These are phyloP conservation scores for Prorops nasuta DNA, from an alignment of 1,140 invertebrate genomes.

Conservation along the genomic window DNA sequence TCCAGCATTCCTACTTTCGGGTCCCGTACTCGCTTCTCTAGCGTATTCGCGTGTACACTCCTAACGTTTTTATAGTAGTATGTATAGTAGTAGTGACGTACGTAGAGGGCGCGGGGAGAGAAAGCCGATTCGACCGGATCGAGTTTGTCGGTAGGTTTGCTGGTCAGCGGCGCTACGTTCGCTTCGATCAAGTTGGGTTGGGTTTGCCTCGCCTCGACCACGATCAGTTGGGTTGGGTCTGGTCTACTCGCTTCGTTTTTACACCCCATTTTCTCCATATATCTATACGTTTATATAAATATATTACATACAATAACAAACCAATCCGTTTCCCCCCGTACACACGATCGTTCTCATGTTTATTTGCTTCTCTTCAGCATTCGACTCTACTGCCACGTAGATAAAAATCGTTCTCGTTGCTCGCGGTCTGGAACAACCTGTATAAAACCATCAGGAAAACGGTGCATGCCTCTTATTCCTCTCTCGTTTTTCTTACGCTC, in stretches of 20 bases:
- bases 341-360: background rate
- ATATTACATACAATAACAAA: too few relatives aligned
- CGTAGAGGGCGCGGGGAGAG: conserved; percentile 6
- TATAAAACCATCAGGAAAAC: background rate
- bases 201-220: background rate
- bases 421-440: background rate
- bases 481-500: too few relatives aligned
- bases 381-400: background rate
- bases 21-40: conserved; percentile 7
- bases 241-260: background rate
- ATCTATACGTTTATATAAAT: too few relatives aligned
- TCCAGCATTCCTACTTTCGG: conserved; percentile 9
- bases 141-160: too few relatives aligned
- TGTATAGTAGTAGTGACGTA: too few relatives aligned
- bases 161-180: too few relatives aligned
- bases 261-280: background rate
- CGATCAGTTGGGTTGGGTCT: background rate
- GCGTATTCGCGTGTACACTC: background rate
- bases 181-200: too few relatives aligned
- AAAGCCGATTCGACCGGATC: too few relatives aligned
- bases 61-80: too few relatives aligned
- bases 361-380: background rate
- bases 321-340: background rate
- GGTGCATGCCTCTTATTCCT: too few relatives aligned
- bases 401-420: background rate